A percentile compares a stretch with the other conserved stretches of the same genome.
These are phyloP conservation scores for Porites cylindrica DNA, from an alignment of 92 coral and sea anemone genomes.

Conservation along the genomic window DNA sequence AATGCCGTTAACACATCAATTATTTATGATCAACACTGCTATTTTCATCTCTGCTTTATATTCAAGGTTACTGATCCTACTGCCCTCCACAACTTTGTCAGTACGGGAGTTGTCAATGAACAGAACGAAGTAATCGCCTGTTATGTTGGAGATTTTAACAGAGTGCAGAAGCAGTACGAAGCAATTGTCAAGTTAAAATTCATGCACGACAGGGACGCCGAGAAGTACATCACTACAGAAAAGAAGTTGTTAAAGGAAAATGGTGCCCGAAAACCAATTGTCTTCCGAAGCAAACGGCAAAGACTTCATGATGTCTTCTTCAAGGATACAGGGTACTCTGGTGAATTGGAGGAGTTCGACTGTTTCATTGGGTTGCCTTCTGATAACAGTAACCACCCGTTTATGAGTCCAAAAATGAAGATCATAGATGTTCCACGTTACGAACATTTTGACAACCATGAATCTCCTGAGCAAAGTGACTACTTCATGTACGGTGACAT, in stretches of 20 bases:
- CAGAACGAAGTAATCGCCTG: slow-evolving; percentile 60
- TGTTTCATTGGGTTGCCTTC: slow-evolving; percentile 69
- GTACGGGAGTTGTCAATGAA: slow-evolving; percentile 54
- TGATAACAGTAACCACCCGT: slow-evolving; percentile 46
- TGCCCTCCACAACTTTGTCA: slow-evolving; percentile 61
- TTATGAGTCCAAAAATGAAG: slow-evolving; percentile 40
- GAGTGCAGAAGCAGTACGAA: slow-evolving; percentile 51
- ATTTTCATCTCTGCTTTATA: neutral
- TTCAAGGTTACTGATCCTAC: slow-evolving; percentile 28
- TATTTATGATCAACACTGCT: neutral
- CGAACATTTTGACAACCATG: slow-evolving; percentile 66
- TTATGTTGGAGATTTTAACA: slow-evolving; percentile 45
- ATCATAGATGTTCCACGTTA: slow-evolving; percentile 69
- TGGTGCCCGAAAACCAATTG: slow-evolving; percentile 22
- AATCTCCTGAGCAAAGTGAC: slow-evolving; percentile 37
- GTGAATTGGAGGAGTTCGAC: slow-evolving; percentile 46
- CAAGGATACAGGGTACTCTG: slow-evolving; percentile 26
- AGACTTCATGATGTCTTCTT: slow-evolving; percentile 39
- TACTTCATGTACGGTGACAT: slow-evolving; percentile 79
- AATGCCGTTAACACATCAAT: too few species aligned
- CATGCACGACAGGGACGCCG: slow-evolving; percentile 42
- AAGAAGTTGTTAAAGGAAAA: neutral
- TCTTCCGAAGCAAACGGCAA: slow-evolving; percentile 41
- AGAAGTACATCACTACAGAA: slow-evolving; percentile 19
- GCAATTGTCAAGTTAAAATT: slow-evolving; percentile 53